Evolutionary conservation across 2,888 invertebrate genomes (phyloP), one percentile per base, ranked within the genome.

Genomic region (Orthosia incerta): DNA sequence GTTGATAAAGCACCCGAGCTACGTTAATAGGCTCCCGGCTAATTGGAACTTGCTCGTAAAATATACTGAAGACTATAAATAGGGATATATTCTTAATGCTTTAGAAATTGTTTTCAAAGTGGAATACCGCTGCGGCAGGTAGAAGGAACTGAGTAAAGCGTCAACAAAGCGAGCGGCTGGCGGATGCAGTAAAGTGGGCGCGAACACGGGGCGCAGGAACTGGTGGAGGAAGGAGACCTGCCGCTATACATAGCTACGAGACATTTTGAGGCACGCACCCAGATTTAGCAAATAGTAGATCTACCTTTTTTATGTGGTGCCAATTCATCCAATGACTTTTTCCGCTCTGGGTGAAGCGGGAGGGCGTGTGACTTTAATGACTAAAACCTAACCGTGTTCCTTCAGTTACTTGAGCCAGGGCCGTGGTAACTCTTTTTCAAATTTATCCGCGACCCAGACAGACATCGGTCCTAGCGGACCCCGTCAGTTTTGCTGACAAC

Each of bases 41-140:
- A 82, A 83, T 82, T 80, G 70, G 80, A 74, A 68, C 56, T 62
- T 62, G 68, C 60, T 74, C 61, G 64, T 82, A 77, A 76, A 79
- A 76, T 83, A 64, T 45, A 62, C 56, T 67, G 31, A 70, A 79
- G 60, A 65, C 70, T 68, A 62, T 80, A 80, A 76, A 80, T 76
- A 79, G 63, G 76, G 83, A 71, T 82, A 16, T 65, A 53, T 71
- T 56, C 45, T 61, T 60, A 76, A 79, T 56, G 48, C 68, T 69
- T 61, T 48, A 48, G 55, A 71, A 80, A 80, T 76, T 55, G 59
- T 76, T 80, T 72, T 66, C 39, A 67, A 70, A 63, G 63, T 12
- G 26, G 31, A 83, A 48, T 53, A 66, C 20, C 62, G 26, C 9
- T 51, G 62, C 55, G 45, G 72, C 63, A 79, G 74, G 74, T 79